A percentile compares a stretch with the other conserved stretches of the same genome.
These are phyloP conservation scores for Diplosoma virens DNA, from an alignment of 23 tunicate genomes.

Conservation along the genomic window DNA sequence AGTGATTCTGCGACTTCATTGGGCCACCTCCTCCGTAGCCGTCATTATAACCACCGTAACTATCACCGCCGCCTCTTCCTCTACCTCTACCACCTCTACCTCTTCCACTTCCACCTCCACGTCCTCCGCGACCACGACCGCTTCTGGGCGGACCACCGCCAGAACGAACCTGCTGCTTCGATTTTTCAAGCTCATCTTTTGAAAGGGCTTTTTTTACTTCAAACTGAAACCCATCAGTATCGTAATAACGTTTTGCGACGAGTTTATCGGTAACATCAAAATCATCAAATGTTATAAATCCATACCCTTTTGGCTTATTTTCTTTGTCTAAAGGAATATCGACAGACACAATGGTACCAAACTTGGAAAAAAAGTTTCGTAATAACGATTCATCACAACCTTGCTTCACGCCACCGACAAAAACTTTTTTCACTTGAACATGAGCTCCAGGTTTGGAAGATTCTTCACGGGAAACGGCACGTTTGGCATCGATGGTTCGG, in stretches of 20 bases:
- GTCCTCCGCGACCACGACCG: constrained; percentile 23
- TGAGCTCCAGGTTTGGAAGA: constrained; percentile 81
- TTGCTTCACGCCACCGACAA: constrained; percentile 73
- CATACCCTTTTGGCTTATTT: constrained; percentile 46
- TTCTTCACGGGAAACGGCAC: constrained; percentile 88
- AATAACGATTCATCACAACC: constrained; percentile 40
- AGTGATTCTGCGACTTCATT: constrained; percentile 17
- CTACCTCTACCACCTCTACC: constrained; percentile 32
- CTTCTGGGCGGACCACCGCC: neutral
- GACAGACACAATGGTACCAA: constrained; percentile 32
- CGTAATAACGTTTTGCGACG: constrained; percentile 59
- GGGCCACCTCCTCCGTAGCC: constrained; percentile 54
- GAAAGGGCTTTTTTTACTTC: constrained; percentile 94
- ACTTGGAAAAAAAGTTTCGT: constrained; percentile 46
- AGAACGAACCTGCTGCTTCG: constrained; percentile 35
- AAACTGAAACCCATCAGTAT: constrained; percentile 35
- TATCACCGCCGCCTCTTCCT: constrained; percentile 25
- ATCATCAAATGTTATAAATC: constrained; percentile 69
- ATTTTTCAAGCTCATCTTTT: constrained; percentile 63
- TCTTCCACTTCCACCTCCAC: constrained; percentile 35
- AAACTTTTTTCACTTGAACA: constrained; percentile 72
- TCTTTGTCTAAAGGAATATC: constrained; percentile 59
- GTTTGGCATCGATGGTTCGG: constrained; percentile 65
- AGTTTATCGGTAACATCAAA: constrained; percentile 76
- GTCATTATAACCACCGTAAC: constrained; percentile 5